Evolutionary conservation across 2,888 invertebrate genomes (phyloP), one percentile per base, ranked within the genome.

Genomic region (Julus scandinavius): DNA sequence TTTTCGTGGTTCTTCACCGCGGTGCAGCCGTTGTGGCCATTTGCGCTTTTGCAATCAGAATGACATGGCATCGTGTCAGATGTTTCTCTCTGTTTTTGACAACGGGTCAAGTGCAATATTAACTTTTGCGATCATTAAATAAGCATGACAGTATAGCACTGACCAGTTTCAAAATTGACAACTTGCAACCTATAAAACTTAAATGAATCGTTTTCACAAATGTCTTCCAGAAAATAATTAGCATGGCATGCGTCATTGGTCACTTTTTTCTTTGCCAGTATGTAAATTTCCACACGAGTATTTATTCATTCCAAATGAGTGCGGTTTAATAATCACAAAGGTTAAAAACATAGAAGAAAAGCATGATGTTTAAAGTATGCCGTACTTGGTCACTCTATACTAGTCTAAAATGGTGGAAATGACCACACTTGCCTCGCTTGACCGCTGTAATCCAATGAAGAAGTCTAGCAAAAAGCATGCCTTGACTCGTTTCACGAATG

Each of bases 231-330:
- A 15, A 80, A 80, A 29, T 29, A 29, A 40, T 80, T 29, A 80
- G 80, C 80, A 80, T 80, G 80, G 80, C 80, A 80, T 80, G 80
- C 80, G 38, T 72, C 38, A 38, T 80, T 38, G 80, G 38, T 20
- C 80, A 80, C 80, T 80, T 80, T 29, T 80, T 38, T 80, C 80
- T 38, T 80, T 72, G 29, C 15, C 80, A 80, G 80, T 38, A 11
- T 29, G 38, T 38, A 80, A 29, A 15, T 38, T 7, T 4, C 15
- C 80, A 40, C 80, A 40, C 15, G 38, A 29, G 29, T 29, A 29
- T 29, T 29, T 29, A 29, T 29, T 29, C 0, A 0, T 29, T 29
- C 29, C 63, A 20, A 63, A 63, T 29, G 29, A 63, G 80, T 29
- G 29, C 38, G 38, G 80, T 29, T 2, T 11, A 80, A 13, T 80